Base-by-base conservation (phyloP, 2,888 invertebrate genomes). In the Noctuana brunneofusca region DNA sequence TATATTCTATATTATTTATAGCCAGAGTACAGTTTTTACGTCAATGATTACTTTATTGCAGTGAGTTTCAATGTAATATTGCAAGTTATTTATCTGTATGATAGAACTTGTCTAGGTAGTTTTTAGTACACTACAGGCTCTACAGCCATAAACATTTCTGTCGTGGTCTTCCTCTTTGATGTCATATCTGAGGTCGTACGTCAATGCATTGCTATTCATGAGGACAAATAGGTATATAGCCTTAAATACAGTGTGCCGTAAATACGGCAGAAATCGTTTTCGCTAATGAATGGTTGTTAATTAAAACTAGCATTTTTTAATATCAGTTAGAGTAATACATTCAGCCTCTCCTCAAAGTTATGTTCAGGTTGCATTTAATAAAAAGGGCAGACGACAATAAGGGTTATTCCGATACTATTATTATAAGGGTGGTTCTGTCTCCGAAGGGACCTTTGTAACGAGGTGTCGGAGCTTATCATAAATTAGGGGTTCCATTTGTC, bases 391-490 rank as follows among this genome's bases (percentile, higher is more conserved):
- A 11, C 46, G 16, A 46, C 20, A 20, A 22, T 27, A 43, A 56
- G 27, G 32, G 48, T 32, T 57, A 32, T 48, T 35, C 49, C 22
- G 35, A 59, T 41, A 53, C 54, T 54, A 59, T 46, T 38, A 35
- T 48, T 54, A 48, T 22, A 16, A 54, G 59, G 59, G 52, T 52
- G 22, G 22, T n/a, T 38, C 14, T 24, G 9, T 20, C 46, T 46
- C 30, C 20, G 22, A 12, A 53, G 46, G 32, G 59, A 14, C 54
- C 48, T 12, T 35, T 48, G 8, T 60, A 60, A 54, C 60, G 60
- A 60, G 60, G 60, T 60, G 60, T 60, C 54, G 35, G 54, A 1
- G 59, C 32, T 53, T 59, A 46, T 59, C 52, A 59, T 53, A 59
- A 53, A 59, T 59, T 59, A 60, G 54, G 46, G 46, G 35, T 6